phyloP scores from a whole-genome alignment of 2,888 invertebrate species.

The Spilarctia lutea region DNA sequence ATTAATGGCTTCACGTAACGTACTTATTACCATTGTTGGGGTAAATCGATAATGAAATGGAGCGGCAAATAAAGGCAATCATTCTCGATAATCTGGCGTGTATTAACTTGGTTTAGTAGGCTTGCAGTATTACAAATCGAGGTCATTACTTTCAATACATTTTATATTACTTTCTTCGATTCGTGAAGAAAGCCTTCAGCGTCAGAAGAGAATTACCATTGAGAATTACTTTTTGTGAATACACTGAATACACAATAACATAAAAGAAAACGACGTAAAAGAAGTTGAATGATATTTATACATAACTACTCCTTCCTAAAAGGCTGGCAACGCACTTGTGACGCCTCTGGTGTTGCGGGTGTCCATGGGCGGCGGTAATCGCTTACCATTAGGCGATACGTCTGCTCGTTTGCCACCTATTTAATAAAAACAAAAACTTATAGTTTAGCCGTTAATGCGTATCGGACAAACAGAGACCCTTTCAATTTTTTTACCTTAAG shows the following conservation, averaged over 20 bases:
- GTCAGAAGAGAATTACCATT: not conserved
- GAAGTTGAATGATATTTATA: not conserved
- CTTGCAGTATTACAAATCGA: conserved; percentile 3
- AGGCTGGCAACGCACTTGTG: too few species aligned
- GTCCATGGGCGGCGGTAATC: too few species aligned
- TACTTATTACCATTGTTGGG: conserved; percentile 21
- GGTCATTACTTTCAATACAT: not conserved
- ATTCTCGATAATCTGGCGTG: conserved; percentile 17
- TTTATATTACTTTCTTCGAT: not conserved
- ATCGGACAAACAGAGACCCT: too few species aligned
- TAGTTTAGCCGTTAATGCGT: too few species aligned
- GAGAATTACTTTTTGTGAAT: not conserved
- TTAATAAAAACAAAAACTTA: too few species aligned
- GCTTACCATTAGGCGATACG: too few species aligned
- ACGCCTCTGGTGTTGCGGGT: too few species aligned
- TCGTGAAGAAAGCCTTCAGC: not conserved
- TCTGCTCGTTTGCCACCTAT: too few species aligned
- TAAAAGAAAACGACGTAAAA: not conserved
- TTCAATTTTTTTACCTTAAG: too few species aligned
- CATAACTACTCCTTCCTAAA: too few species aligned
- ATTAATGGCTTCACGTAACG: conserved; percentile 21
- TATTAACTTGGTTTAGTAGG: conserved; percentile 18
- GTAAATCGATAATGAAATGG: conserved; percentile 30
- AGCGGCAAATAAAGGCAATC: conserved; percentile 30
- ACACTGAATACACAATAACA: too few species aligned